Base-by-base conservation (phyloP, 2,113 vertebrate species). In the Crotalus horridus region DNA sequence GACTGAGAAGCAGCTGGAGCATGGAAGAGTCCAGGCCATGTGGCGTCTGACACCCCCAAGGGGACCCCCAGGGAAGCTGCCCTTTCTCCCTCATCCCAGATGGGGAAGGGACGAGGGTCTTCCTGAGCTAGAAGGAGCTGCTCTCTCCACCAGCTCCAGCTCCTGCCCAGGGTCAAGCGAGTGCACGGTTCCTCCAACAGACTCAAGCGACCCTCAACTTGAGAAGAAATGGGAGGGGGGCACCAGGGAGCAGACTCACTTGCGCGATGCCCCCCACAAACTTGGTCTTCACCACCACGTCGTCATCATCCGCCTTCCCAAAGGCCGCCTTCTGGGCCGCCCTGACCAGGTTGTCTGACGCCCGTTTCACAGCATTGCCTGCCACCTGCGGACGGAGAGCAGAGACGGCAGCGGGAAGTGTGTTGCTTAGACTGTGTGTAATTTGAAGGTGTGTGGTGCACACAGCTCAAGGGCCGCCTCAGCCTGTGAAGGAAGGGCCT, bases 221-320 rank as follows among this genome's bases (percentile, higher is more conserved):
- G 48, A 54, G 51, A 54, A 39, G 87, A 53, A 53, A 54, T 5
- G 26, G 59, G 26, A 24, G 8, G 86, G 23, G 2, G 86, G 29
- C 26, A 8, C 6, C 5, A 54, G 87, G 17, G 87, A 33, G 15
- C 6, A 5, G 15, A 3, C 89, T 13, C 4, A 99, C 99, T 99
- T 99, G 99, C 96, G 99, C 99, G 3, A 99, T 99, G 95, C 99
- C 99, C 74, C 99, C 99, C 21, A 99, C 99, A 87, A 99, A 99
- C 96, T 99, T 99, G 0, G 99, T 99, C 97, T 99, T 99, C 64
- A 99, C 99, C 85, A 99, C 99, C 4, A 99, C 98, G 0, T 98
- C 99, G 1, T 99, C 98, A 4, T 99, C 99, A 6, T 99, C 99
- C 0, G 98, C 98, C 96, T 99, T 99, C 92, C 99, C 99, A 95